phyloP scores from a whole-genome alignment of 2,113 vertebrate species.

The Microtus ochrogaster region DNA sequence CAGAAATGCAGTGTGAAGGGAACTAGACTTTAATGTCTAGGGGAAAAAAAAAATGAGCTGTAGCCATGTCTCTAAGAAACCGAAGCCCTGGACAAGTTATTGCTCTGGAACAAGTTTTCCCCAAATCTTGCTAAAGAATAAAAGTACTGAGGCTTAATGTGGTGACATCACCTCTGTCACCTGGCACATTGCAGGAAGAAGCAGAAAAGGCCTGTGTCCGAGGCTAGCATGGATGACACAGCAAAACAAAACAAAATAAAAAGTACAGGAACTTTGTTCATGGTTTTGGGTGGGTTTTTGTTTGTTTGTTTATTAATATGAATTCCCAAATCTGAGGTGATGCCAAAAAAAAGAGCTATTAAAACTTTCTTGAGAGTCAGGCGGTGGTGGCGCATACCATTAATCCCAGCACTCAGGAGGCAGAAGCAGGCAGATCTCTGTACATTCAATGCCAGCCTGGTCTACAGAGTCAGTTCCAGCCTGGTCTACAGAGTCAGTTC shows the following conservation, averaged over 20 bases:
- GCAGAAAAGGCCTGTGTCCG: not conserved
- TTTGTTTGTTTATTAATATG: not conserved
- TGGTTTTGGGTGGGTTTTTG: not conserved
- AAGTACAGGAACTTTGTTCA: not conserved
- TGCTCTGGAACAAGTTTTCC: not conserved
- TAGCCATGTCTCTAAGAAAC: not conserved
- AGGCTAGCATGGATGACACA: not conserved
- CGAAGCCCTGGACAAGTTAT: not conserved
- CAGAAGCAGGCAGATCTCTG: not conserved
- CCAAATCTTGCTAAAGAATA: not conserved
- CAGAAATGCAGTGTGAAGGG: not conserved
- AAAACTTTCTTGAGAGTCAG: not conserved
- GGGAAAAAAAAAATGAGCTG: not conserved
- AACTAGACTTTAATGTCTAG: not conserved
- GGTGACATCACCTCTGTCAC: not conserved
- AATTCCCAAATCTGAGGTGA: not conserved
- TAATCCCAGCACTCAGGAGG: not conserved
- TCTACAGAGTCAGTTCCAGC: not conserved
- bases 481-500: not conserved
- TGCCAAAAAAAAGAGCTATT: not conserved
- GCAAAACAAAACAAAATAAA: not conserved
- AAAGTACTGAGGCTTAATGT: not conserved
- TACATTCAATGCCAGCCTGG: not conserved
- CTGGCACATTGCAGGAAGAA: not conserved
- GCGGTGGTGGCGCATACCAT: fast-evolving